Percentiles rank a stretch among this genome's conserved stretches.
These are phyloP conservation scores for Dendrolimus houi DNA, from an alignment of 2,888 invertebrate species.

Conservation along the genomic window DNA sequence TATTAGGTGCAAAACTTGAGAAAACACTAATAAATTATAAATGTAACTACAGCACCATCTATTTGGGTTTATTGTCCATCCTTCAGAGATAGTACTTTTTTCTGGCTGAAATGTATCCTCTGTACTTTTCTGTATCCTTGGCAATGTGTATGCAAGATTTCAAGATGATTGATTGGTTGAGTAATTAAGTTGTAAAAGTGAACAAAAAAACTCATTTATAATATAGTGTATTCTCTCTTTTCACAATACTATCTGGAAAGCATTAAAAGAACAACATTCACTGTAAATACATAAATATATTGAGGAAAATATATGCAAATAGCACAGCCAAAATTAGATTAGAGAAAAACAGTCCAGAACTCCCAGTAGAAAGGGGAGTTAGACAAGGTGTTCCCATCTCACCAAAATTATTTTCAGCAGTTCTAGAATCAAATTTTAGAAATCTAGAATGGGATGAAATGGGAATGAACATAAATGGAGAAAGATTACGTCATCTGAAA, in stretches of 20 bases:
- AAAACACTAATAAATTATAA: no score
- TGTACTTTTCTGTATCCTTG: no score
- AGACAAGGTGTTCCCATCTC: not conserved
- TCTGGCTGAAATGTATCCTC: no score
- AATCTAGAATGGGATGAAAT: conserved; percentile 5
- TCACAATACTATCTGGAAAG: not conserved
- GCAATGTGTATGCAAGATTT: no score
- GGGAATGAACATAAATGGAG: conserved; percentile 6
- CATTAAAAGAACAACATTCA: not conserved
- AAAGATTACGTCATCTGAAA: conserved; percentile 4
- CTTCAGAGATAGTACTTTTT: no score
- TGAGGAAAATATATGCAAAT: not conserved
- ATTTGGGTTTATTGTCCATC: no score
- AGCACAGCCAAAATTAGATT: not conserved
- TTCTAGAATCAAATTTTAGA: conserved; percentile 7
- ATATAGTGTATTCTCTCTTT: no score
- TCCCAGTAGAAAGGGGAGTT: not conserved
- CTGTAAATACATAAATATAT: not conserved
- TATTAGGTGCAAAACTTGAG: no score
- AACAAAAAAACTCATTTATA: no score
- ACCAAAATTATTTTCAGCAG: not conserved
- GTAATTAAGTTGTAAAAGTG: no score
- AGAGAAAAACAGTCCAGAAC: not conserved
- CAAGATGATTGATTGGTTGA: no score
- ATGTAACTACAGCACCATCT: no score